Evolutionary conservation across 2,888 invertebrate species (phyloP), one percentile per base, ranked within the genome.

Genomic region (Dynastes hyllus): DNA sequence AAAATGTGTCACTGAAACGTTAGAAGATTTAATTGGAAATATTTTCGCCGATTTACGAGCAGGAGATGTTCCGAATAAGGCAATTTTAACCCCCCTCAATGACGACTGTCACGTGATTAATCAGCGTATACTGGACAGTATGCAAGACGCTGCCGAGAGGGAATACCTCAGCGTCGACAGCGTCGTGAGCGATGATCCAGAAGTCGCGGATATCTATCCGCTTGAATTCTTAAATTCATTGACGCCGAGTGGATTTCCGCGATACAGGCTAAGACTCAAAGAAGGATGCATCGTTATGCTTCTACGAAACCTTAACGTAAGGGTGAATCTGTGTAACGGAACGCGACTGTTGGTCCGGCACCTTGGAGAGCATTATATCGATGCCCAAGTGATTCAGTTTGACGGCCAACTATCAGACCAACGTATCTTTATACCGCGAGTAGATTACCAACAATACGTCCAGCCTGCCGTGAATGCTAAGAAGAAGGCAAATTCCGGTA

Each of bases 151-250:
- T 22, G 16, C 16, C 16, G 0, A 22, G 16, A 22, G 16, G 0
- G 16, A 22, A 22, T 22, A 22, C 16, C 16, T 22, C 16, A 22
- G 16, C 16, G 16, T 0, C 16, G 76, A 79, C 16, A 13, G 13
- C 2, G 73, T 73, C 4, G 58, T 77, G 5, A 16, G 40, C 11
- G 76, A 71, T 13, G 67, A 51, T n/a, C 73, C 78, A 11, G 80
- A 81, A 13, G 22, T 55, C 22, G 67, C 75, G 16, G 16, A 58
- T 3, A 8, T 79, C 13, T 73, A 76, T n/a, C 79, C 77, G 1
- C 29, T 69, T 13, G 81, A 81, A 27, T 70, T 77, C 27, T 58
- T 81, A 13, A 80, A 83, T 80, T 81, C 79, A 16, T 84, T 9
- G 78, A 83, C 70, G 16, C 16, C 16, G 16, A 22, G 16, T 22